Evolutionary conservation across 2,797 vertebrate genomes (phyloP), one percentile per base, ranked within the genome.

Genomic region (Halcyon chelicuti): DNA sequence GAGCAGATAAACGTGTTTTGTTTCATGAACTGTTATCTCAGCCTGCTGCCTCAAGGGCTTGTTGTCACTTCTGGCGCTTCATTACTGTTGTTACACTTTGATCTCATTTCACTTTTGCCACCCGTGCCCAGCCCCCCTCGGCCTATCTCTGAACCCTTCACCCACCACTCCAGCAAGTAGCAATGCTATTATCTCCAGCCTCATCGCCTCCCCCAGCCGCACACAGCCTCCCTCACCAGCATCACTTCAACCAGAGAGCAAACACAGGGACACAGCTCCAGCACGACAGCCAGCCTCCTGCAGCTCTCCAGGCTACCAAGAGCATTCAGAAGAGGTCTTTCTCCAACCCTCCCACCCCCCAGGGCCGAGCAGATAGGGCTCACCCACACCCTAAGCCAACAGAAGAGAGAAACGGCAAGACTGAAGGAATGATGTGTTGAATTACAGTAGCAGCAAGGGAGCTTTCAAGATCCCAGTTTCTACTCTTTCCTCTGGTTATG

Each of bases 1-100:
- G 31, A 85, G 51, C 37, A 90, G 46, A n/a, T 44, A 94, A 86
- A 51, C 9, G 19, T 78, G 46, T 3, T 67, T 76, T 84, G 35
- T 75, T 93, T 86, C 47, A 79, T 47, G 31, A 95, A 54, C 46
- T 91, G 28, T 87, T 93, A 95, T 80, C 87, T 94, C 72, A 70
- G 29, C 40, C 58, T 90, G 52, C 14, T 0, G 21, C 54, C 47
- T 86, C 81, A 90, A 92, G 71, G n/a, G 20, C 54, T 84, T 51
- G 6, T 46, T 87, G 44, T 90, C 51, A 61, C 39, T 72, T 89
- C 46, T 73, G 42, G 55, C 0, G 0, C 37, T 89, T 77, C 60
- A 91, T 81, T 84, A 73, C 42, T 58, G 13, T 21, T 78, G 33
- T 14, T 70, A 46, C 5, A 74, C 21, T 81, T 58, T 29, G 31